phyloP scores from a whole-genome alignment of 2,113 vertebrate species.

The Sus scrofa region T2T-Sscrofa CM000817.6:146525501-146526000 shows the following conservation, averaged over 20 bases:
- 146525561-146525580: background rate
- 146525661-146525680: conserved; percentile 8
- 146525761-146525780: background rate
- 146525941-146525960: too few species aligned
- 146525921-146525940: too few species aligned
- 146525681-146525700: background rate
- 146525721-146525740: background rate
- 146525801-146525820: background rate
- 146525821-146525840: background rate
- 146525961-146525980: too few species aligned
- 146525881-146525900: background rate
- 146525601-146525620: background rate
- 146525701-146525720: background rate
- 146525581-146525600: background rate
- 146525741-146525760: background rate
- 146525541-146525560: background rate
- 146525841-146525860: background rate
- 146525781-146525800: background rate
- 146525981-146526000: too few species aligned
- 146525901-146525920: too few species aligned
- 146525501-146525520: background rate
- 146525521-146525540: background rate
- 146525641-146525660: background rate
- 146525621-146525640: background rate
- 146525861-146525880: background rate